These are phyloP conservation scores for Cremastinae sp. DNA, from an alignment of 2,888 invertebrate genomes.

Conservation along the genomic window DNA sequence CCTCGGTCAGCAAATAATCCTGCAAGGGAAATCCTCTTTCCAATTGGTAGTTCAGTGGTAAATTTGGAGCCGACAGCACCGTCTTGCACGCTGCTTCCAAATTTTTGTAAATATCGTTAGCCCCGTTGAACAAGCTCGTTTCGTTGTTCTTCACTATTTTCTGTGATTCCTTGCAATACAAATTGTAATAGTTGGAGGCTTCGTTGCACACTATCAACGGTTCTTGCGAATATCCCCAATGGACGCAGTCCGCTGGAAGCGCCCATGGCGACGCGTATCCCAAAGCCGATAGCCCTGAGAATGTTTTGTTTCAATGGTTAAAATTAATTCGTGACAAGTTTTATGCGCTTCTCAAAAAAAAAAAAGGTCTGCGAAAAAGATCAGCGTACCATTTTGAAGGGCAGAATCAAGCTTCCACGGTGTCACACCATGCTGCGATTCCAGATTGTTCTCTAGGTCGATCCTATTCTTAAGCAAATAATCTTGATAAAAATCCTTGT, in stretches of 20 bases:
- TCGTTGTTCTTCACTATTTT: slow-evolving; percentile 47
- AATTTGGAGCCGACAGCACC: slow-evolving; percentile 21
- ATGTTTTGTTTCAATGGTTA: not conserved
- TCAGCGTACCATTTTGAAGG: slow-evolving; percentile 72
- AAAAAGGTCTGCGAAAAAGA: too few relatives aligned
- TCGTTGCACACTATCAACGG: slow-evolving; percentile 72
- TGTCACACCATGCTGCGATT: slow-evolving; percentile 71
- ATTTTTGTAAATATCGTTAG: slow-evolving; percentile 55
- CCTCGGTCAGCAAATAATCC: slow-evolving; percentile 12
- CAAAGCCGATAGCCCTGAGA: slow-evolving; percentile 71
- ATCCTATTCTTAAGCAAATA: slow-evolving; percentile 50
- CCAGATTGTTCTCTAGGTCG: slow-evolving; percentile 58
- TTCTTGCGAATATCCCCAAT: slow-evolving; percentile 71
- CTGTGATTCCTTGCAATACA: slow-evolving; percentile 48
- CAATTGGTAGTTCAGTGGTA: not conserved
- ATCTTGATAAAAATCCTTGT: slow-evolving; percentile 56
- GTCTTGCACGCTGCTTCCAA: slow-evolving; percentile 47
- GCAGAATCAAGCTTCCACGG: slow-evolving; percentile 64
- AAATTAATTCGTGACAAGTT: not conserved
- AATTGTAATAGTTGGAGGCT: slow-evolving; percentile 46
- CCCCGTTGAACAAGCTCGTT: slow-evolving; percentile 45
- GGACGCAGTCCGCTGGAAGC: slow-evolving; percentile 72
- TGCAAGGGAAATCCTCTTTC: slow-evolving; percentile 10
- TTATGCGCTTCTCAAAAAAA: not conserved
- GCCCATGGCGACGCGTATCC: slow-evolving; percentile 76